Base-by-base conservation (phyloP, 2,888 invertebrate species). In the Drosophila planitibia region DNA sequence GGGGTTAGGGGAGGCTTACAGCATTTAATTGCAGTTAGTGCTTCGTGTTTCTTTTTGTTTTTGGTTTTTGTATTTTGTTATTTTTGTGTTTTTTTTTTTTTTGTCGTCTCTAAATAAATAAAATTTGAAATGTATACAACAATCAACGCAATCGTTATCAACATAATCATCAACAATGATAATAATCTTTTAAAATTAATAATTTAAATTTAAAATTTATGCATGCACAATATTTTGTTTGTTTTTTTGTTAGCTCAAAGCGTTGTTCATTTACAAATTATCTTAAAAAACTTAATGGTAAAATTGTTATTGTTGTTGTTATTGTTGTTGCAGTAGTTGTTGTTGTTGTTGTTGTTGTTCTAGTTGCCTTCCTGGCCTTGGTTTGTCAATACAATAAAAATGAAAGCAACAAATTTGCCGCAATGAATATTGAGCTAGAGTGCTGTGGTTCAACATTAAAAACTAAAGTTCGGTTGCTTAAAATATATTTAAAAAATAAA, bases 361-460 rank as follows among this genome's bases (percentile, higher is more conserved):
- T 66, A 52, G 64, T 64, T 68, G 80, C 81, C 81, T 81, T 81
- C 81, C 51, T 81, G 83, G 83, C 80, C 33, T 69, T 70, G 62
- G 49, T 69, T 81, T 78, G 79, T 79, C 79, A 82, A 67, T 79
- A 69, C 33, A 79, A 66, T 79, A 78, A 79, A 79, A 63, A 59
- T 30, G 62, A 49, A 44, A 49, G 62, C 55, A 73, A 67, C 74
- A 51, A 61, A 28, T 16, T 58, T 58, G 57, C 49, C 52, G 58
- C 32, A 61, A 47, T 73, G 47, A 41, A 32, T 33, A 68, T 64
- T 74, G 58, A 78, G 64, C 60, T 77, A 41, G 47, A 33, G 63
- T 52, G 55, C 54, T 33, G 39, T 69, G 35, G 33, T 49, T 75
- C 19, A 30, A 19, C n/a, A 41, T 57, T 58, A 49, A 73, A 57